Conservation (phyloP, 2,888 invertebrate genomes). For the Lymantria dispar region DNA sequence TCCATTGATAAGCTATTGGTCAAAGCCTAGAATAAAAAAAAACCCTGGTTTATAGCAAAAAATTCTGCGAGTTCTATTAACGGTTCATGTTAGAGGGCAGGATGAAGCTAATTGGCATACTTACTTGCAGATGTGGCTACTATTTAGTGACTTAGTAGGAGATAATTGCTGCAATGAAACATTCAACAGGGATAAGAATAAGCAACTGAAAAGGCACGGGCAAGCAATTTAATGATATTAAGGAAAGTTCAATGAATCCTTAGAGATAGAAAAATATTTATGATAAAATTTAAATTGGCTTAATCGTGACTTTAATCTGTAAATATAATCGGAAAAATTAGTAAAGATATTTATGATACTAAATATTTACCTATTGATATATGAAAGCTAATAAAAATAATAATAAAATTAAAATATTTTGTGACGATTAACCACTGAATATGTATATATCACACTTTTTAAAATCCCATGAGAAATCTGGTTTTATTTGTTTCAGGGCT, state of each 20-base stretch:
- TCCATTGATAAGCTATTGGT: too few species aligned
- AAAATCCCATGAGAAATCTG: too few species aligned
- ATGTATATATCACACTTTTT: too few species aligned
- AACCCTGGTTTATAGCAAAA: too few species aligned
- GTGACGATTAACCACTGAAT: too few species aligned
- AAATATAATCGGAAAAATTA: slow-evolving; percentile 10
- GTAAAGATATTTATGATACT: not conserved
- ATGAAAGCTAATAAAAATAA: too few species aligned
- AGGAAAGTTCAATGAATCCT: slow-evolving; percentile 32
- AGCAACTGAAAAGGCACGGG: slow-evolving; percentile 57
- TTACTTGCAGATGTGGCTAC: slow-evolving; percentile 73
- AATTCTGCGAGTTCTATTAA: slow-evolving; percentile 8
- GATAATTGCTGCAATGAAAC: slow-evolving; percentile 80
- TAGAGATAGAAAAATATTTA: slow-evolving; percentile 24
- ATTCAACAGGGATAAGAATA: slow-evolving; percentile 66
- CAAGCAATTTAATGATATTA: slow-evolving; percentile 33
- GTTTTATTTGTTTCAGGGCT: too few species aligned
- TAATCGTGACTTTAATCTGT: slow-evolving; percentile 20
- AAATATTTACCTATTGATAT: too few species aligned
- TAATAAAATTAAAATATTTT: too few species aligned
- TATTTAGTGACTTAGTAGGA: slow-evolving; percentile 81
- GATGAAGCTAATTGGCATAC: slow-evolving; percentile 49
- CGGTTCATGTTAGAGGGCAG: not conserved
- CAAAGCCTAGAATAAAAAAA: too few species aligned
- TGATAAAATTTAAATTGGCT: slow-evolving; percentile 6